These are phyloP conservation scores for Ibycter americanus DNA, from an alignment of 2,797 vertebrate genomes.

Conservation along the genomic window DNA sequence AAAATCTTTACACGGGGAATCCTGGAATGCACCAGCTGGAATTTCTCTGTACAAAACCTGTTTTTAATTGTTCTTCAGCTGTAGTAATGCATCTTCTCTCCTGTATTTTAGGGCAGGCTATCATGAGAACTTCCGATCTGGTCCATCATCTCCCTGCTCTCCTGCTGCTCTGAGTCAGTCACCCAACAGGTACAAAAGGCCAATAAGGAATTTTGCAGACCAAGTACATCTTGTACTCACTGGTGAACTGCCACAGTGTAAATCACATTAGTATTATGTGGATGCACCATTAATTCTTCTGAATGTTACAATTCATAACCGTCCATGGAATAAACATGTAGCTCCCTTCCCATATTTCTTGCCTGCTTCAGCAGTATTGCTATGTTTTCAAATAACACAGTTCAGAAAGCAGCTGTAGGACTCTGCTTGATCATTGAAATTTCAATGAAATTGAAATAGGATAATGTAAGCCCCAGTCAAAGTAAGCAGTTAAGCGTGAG, in stretches of 20 bases:
- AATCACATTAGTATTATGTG: neutral
- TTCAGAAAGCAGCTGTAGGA: neutral
- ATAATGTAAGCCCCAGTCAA: neutral
- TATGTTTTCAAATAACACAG: neutral
- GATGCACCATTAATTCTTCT: neutral
- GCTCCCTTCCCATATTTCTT: neutral
- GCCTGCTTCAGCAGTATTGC: neutral
- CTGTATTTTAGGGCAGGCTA: slow-evolving; percentile 82
- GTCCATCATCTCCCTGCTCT: slow-evolving; percentile 76
- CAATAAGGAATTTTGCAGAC: slow-evolving; percentile 12
- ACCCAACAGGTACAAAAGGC: slow-evolving; percentile 89
- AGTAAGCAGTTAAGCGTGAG: neutral
- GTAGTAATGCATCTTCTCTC: slow-evolving; percentile 9
- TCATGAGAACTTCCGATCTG: slow-evolving; percentile 78
- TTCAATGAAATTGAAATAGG: neutral
- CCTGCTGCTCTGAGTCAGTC: slow-evolving; percentile 82
- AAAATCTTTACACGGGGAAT: neutral
- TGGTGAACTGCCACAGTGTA: neutral
- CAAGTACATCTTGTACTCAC: neutral
- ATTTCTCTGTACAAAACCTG: neutral
- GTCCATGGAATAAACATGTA: neutral
- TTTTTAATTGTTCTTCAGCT: neutral
- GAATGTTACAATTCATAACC: neutral
- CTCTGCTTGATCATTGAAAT: neutral
- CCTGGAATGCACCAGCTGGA: neutral